phyloP scores from a whole-genome alignment of 2,888 invertebrate genomes.

The Dimorphilus gyrociliatus region DNA sequence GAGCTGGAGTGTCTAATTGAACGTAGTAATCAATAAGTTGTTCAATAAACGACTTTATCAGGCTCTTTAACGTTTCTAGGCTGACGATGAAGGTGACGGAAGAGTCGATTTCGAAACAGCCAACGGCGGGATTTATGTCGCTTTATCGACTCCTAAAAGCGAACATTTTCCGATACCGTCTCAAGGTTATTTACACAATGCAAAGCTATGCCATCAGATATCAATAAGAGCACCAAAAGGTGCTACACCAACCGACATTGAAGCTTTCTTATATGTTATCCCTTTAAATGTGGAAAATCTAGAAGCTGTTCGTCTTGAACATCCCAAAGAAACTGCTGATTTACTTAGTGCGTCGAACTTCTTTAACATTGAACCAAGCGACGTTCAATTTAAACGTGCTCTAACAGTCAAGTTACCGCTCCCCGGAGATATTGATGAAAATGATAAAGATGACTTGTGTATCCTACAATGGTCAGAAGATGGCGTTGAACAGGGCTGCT shows the following conservation, averaged over 20 bases:
- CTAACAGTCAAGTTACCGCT: slow-evolving; percentile 32
- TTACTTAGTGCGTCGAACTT: slow-evolving; percentile 19
- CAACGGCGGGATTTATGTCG: slow-evolving; percentile 22
- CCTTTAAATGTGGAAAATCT: slow-evolving; percentile 20
- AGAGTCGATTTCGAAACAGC: slow-evolving; percentile 21
- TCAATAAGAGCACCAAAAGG: slow-evolving; percentile 31
- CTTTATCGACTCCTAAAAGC: slow-evolving; percentile 20
- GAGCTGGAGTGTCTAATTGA: too few species aligned
- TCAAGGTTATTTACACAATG: slow-evolving; percentile 29
- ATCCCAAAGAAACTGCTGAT: slow-evolving; percentile 20
- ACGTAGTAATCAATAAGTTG: slow-evolving; percentile 18
- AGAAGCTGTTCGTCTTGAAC: slow-evolving; percentile 15
- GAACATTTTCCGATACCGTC: slow-evolving; percentile 25
- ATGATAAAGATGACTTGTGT: slow-evolving; percentile 5
- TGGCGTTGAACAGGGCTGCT: too few species aligned
- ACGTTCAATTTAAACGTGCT: slow-evolving; percentile 12
- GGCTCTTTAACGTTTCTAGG: slow-evolving; percentile 6
- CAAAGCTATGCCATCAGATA: slow-evolving; percentile 24
- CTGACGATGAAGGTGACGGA: slow-evolving; percentile 4
- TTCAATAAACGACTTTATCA: slow-evolving; percentile 15
- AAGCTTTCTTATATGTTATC: slow-evolving; percentile 16
- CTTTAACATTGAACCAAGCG: slow-evolving; percentile 14
- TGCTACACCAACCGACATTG: slow-evolving; percentile 20
- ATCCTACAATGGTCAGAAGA: too few species aligned
- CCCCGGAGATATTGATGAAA: slow-evolving; percentile 18